Conservation (phyloP, 2,888 invertebrate genomes). For the Amphipoea oculea region DNA sequence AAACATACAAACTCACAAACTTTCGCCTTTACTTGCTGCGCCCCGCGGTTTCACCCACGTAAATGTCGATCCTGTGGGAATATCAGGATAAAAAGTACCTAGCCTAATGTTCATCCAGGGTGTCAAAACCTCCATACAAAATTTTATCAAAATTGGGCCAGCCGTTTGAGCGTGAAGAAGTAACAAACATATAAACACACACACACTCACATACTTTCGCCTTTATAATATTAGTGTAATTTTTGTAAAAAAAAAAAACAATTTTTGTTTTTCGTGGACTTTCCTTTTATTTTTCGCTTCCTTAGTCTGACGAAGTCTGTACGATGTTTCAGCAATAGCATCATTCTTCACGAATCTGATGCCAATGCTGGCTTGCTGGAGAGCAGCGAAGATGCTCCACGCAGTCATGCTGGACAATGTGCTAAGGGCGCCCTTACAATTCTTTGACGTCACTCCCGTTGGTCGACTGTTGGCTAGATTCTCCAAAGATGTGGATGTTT, state of each 20-base stretch:
- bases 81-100: too few species aligned
- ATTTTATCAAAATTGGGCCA: too few species aligned
- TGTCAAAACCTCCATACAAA: too few species aligned
- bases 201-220: too few species aligned
- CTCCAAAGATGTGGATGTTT: conserved; percentile 93
- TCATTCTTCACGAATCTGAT: conserved; percentile 92
- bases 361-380: conserved; percentile 92
- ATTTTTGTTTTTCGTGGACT: background rate
- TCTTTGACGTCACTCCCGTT: conserved; percentile 95
- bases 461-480: conserved; percentile 94
- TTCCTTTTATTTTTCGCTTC: background rate
- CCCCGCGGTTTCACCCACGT: too few species aligned
- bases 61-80: too few species aligned
- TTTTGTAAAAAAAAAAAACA: background rate
- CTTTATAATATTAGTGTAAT: too few species aligned
- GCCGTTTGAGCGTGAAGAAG: too few species aligned
- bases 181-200: too few species aligned
- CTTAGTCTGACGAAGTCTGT: conserved; percentile 4
- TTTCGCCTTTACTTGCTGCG: too few species aligned
- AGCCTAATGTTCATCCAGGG: too few species aligned
- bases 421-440: conserved; percentile 92
- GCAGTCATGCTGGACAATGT: conserved; percentile 90
- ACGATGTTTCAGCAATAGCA: conserved; percentile 91
- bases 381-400: conserved; percentile 92
- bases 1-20: too few species aligned